These are phyloP conservation scores for Lomographa bimaculata DNA, from an alignment of 2,888 invertebrate species.

Conservation along the genomic window DNA sequence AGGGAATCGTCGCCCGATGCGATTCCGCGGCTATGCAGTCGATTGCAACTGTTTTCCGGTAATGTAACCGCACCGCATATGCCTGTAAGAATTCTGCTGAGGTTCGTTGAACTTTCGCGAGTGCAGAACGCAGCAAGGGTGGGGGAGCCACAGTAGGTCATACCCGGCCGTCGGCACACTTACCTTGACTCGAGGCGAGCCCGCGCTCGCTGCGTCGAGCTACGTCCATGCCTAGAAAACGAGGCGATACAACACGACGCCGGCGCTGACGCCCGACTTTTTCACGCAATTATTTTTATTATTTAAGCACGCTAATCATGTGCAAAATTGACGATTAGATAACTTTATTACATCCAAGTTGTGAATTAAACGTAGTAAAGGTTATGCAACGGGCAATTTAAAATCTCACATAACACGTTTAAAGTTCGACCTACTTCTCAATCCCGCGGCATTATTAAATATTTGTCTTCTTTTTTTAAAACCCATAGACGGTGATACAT, in stretches of 20 bases:
- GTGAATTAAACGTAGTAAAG: too few relatives aligned
- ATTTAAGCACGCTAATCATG: constrained; percentile 25
- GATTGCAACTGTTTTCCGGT: constrained; percentile 79
- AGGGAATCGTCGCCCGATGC: constrained; percentile 12
- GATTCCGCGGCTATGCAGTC: constrained; percentile 45
- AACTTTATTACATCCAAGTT: constrained; percentile 18
- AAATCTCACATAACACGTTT: too few relatives aligned
- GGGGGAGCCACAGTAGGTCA: constrained; percentile 79
- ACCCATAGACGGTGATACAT: too few relatives aligned
- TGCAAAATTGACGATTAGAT: constrained; percentile 23
- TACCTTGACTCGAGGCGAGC: constrained; percentile 79
- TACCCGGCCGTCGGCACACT: constrained; percentile 80
- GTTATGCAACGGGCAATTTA: too few relatives aligned
- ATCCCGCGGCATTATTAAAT: too few relatives aligned
- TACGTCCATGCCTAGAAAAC: constrained; percentile 66
- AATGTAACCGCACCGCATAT: constrained; percentile 79
- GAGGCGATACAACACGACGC: constrained; percentile 61
- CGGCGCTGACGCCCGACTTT: constrained; percentile 18
- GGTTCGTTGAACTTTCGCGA: constrained; percentile 81
- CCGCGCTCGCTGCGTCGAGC: constrained; percentile 40
- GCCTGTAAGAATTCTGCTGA: constrained; percentile 79
- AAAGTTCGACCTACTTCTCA: too few relatives aligned
- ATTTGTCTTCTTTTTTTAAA: too few relatives aligned
- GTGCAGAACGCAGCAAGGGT: constrained; percentile 76
- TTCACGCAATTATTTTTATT: constrained; percentile 30